A percentile compares a stretch with the other conserved stretches of the same genome.
phyloP scores from a whole-genome alignment of 2,113 vertebrate genomes.

The Ursus arctos region DNA sequence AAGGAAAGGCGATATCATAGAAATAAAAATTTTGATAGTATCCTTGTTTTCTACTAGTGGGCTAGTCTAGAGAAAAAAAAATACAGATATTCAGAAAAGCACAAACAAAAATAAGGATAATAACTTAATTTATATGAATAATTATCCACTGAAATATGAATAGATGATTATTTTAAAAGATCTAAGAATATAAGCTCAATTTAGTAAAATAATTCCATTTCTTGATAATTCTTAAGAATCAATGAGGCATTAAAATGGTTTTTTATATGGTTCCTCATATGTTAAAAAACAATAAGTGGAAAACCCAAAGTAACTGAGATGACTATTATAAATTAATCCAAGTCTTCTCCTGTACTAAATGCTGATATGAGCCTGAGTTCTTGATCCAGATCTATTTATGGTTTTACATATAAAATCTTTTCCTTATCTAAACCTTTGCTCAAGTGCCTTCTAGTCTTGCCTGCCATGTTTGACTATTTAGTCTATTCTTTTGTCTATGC shows the following conservation, averaged over 20 bases:
- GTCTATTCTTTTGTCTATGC: not conserved
- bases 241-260: not conserved
- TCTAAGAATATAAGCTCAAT: conserved; percentile 5
- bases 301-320: conserved; percentile 2
- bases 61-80: conserved; percentile 43
- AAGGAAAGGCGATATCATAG: not conserved
- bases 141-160: not conserved
- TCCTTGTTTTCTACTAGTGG: not conserved
- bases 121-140: conserved; percentile 40
- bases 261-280: not conserved
- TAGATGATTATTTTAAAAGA: conserved; percentile 20
- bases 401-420: conserved; percentile 59
- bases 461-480: not conserved
- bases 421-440: not conserved
- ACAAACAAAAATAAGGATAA: conserved; percentile 10
- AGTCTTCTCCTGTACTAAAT: not conserved
- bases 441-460: not conserved
- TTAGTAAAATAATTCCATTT: conserved; percentile 42
- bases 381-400: not conserved
- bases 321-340: conserved; percentile 20
- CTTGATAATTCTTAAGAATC: conserved; percentile 10
- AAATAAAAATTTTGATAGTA: not conserved
- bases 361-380: not conserved
- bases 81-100: not conserved
- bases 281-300: not conserved